These are phyloP conservation scores for Helobdella robusta DNA, from an alignment of 2,888 invertebrate genomes.

Conservation along the genomic window DNA sequence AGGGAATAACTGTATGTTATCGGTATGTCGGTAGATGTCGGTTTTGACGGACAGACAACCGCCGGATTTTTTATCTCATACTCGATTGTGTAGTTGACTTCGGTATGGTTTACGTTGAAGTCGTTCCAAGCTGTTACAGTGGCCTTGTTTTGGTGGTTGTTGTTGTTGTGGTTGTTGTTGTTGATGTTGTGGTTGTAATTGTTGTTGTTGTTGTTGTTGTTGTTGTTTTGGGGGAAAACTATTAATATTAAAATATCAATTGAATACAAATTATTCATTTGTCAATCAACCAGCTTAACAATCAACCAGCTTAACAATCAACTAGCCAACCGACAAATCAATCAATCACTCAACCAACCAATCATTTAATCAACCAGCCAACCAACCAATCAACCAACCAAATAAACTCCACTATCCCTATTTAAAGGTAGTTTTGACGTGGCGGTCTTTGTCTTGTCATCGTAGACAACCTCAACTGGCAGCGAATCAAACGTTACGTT, in stretches of 20 bases:
- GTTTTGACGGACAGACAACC: slow-evolving; percentile 20
- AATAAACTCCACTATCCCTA: too few species aligned
- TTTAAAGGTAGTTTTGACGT: not conserved
- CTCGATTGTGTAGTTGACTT: slow-evolving; percentile 32
- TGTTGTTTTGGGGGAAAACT: too few species aligned
- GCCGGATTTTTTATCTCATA: slow-evolving; percentile 31
- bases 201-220: not conserved
- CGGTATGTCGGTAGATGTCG: slow-evolving; percentile 19
- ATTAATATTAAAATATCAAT: too few species aligned
- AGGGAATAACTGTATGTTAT: slow-evolving; percentile 33
- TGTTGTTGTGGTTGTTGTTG: not conserved
- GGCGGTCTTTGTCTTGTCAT: slow-evolving; percentile 6
- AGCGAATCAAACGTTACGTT: slow-evolving; percentile 24
- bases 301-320: not conserved
- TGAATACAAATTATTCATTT: too few species aligned
- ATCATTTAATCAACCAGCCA: not conserved
- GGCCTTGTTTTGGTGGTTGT: not conserved
- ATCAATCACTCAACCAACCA: not conserved
- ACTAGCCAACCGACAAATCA: not conserved
- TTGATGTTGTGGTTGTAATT: not conserved
- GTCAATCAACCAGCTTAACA: too few species aligned
- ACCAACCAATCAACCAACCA: too few species aligned
- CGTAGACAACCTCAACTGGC: slow-evolving; percentile 8
- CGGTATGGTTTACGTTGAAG: slow-evolving; percentile 24
- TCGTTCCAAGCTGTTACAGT: slow-evolving; percentile 18